Percentiles rank a stretch among this genome's conserved stretches.
phyloP scores from a whole-genome alignment of 2,888 invertebrate genomes.

The Stenodema calcarata region DNA sequence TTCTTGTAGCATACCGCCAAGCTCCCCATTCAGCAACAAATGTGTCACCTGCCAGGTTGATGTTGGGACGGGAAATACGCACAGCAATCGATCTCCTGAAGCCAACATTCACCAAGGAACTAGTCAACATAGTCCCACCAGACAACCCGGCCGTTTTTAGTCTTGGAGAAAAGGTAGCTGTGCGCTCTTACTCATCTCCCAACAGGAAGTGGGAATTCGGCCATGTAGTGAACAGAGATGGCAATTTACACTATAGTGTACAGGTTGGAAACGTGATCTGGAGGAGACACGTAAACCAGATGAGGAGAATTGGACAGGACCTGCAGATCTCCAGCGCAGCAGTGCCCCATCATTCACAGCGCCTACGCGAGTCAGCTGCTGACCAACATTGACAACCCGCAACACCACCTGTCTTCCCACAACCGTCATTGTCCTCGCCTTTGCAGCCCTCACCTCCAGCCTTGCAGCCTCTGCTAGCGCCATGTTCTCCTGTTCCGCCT shows the following conservation, averaged over 20 bases:
- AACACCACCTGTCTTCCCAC: too few species aligned
- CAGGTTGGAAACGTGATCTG: not conserved
- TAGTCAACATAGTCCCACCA: not conserved
- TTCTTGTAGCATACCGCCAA: not conserved
- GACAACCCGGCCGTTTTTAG: not conserved
- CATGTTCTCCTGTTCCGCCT: too few species aligned
- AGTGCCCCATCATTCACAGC: too few species aligned
- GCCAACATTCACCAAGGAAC: not conserved
- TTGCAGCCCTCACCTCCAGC: too few species aligned
- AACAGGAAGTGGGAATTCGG: constrained; percentile 14
- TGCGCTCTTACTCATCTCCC: not conserved
- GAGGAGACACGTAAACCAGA: not conserved
- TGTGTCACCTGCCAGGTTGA: constrained; percentile 10
- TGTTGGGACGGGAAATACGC: constrained; percentile 27
- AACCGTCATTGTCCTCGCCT: too few species aligned
- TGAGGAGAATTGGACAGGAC: constrained; percentile 5
- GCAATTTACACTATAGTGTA: not conserved
- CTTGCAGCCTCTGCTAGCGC: too few species aligned
- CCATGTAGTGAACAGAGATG: not conserved
- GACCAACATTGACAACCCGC: too few species aligned
- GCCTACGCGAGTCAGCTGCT: too few species aligned
- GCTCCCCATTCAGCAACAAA: constrained; percentile 7
- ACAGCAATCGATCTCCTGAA: constrained; percentile 16
- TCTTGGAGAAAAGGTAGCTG: not conserved
- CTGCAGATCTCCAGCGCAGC: not conserved